These are phyloP conservation scores for Melanogrammus aeglefinus DNA, from an alignment of 2,797 vertebrate genomes.

Conservation along the genomic window DNA sequence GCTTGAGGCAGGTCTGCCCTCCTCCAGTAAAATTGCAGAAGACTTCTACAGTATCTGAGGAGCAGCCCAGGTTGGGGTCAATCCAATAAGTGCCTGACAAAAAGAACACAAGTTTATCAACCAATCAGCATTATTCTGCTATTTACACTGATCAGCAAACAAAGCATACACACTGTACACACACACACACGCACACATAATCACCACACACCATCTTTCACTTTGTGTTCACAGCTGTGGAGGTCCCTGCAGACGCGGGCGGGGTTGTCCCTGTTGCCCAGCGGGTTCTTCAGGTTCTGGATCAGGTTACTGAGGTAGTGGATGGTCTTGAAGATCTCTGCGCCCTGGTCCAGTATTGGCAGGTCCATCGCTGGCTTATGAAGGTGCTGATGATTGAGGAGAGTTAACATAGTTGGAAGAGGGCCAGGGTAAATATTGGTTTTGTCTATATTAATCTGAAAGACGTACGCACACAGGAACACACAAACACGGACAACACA, in stretches of 20 bases:
- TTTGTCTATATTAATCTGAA: neutral
- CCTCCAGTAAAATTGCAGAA: slow-evolving; percentile 91
- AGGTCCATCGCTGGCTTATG: slow-evolving; percentile 80
- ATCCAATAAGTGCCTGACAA: slow-evolving; percentile 93
- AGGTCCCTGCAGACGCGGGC: slow-evolving; percentile 96
- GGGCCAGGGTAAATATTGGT: neutral
- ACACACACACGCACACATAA: neutral
- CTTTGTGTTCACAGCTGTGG: slow-evolving; percentile 93
- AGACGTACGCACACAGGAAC: neutral
- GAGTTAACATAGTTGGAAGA: neutral
- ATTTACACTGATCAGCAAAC: neutral
- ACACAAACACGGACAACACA: neutral
- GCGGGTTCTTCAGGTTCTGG: slow-evolving; percentile 95
- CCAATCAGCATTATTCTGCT: neutral
- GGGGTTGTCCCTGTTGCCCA: slow-evolving; percentile 92
- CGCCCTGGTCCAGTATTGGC: slow-evolving; percentile 86
- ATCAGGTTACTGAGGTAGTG: slow-evolving; percentile 99
- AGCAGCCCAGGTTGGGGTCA: slow-evolving; percentile 94
- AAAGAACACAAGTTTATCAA: slow-evolving; percentile 5
- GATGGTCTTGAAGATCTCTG: slow-evolving; percentile 96
- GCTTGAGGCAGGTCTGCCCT: slow-evolving; percentile 91
- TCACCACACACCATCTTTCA: slow-evolving; percentile 81
- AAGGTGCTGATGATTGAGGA: neutral
- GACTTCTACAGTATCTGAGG: slow-evolving; percentile 92
- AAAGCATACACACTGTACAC: slow-evolving; percentile 1